Percentiles rank a stretch among this genome's conserved stretches.
These are phyloP conservation scores for Archaeoteleia sp. DNA, from an alignment of 2,888 invertebrate genomes.

Conservation along the genomic window DNA sequence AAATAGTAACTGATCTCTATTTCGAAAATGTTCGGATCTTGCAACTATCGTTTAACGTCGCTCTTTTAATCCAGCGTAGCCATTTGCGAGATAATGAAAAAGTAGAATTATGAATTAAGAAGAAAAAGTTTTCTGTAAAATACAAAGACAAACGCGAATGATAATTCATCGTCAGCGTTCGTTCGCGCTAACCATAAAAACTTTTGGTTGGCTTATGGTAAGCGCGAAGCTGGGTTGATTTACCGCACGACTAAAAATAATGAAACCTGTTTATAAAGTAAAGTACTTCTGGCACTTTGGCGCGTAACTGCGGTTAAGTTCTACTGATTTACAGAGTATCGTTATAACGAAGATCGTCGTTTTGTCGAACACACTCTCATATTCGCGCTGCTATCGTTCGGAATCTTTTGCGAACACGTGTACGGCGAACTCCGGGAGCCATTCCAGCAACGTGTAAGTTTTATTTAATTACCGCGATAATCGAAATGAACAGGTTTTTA, in stretches of 20 bases:
- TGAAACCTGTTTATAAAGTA: slow-evolving; percentile 59
- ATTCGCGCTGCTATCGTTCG: slow-evolving; percentile 13
- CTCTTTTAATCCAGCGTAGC: too few relatives aligned
- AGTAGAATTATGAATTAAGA: slow-evolving; percentile 33
- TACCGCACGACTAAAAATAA: slow-evolving; percentile 56
- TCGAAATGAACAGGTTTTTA: too few relatives aligned
- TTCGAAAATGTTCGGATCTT: too few relatives aligned
- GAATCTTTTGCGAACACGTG: not conserved
- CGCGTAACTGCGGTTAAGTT: slow-evolving; percentile 47
- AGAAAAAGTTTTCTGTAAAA: slow-evolving; percentile 21
- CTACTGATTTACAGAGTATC: slow-evolving; percentile 55
- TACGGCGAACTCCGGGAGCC: not conserved
- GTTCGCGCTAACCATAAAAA: slow-evolving; percentile 48
- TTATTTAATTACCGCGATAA: too few relatives aligned
- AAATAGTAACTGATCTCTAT: too few relatives aligned
- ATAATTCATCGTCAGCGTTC: slow-evolving; percentile 44
- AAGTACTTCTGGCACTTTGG: slow-evolving; percentile 50
- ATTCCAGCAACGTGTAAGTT: too few relatives aligned
- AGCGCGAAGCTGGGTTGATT: slow-evolving; percentile 50
- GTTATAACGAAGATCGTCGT: slow-evolving; percentile 43
- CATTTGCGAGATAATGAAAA: too few relatives aligned
- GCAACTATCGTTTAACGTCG: too few relatives aligned
- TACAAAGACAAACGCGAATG: slow-evolving; percentile 28
- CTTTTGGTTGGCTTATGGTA: slow-evolving; percentile 43
- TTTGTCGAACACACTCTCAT: slow-evolving; percentile 23